Evolutionary conservation across 2,888 invertebrate genomes (phyloP).

Genomic region (Plusia festucae): DNA sequence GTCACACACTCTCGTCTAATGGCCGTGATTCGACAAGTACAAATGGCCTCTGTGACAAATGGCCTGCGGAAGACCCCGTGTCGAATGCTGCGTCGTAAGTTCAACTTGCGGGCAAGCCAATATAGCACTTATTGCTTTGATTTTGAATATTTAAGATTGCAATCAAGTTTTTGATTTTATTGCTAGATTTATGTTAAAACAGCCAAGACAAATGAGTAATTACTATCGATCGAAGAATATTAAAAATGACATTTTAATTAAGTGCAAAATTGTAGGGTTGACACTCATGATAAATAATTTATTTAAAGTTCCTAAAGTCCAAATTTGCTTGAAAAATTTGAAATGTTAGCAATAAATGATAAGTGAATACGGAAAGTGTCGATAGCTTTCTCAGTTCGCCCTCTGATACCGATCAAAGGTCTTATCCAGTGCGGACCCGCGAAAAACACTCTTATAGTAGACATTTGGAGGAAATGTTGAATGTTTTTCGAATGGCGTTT

Average conservation of each 20-base stretch:
- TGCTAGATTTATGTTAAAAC: conserved; percentile 7
- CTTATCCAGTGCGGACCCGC: conserved; percentile 72
- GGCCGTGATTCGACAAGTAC: conserved; percentile 90
- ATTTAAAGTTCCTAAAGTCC: conserved; percentile 64
- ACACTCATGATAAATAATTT: conserved; percentile 25
- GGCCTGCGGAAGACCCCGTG: conserved; percentile 85
- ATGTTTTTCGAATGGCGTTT: conserved; percentile 75
- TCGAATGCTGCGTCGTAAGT: conserved; percentile 80
- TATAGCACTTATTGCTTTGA: conserved; percentile 74
- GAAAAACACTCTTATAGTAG: conserved; percentile 73
- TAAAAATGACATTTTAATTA: conserved; percentile 35
- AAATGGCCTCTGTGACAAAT: conserved; percentile 89
- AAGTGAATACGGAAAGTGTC: conserved; percentile 78
- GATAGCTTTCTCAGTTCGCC: conserved; percentile 80
- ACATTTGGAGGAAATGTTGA: conserved; percentile 68
- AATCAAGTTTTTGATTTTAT: conserved; percentile 23
- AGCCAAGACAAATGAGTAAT: conserved; percentile 17
- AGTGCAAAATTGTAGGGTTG: conserved; percentile 14
- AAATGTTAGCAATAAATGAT: conserved; percentile 70
- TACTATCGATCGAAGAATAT: conserved; percentile 14
- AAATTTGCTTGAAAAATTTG: conserved; percentile 58
- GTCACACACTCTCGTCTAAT: conserved; percentile 89
- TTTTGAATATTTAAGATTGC: conserved; percentile 49
- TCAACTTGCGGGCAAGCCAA: conserved; percentile 78
- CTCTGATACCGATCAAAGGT: conserved; percentile 82